Conservation (phyloP, 2,888 invertebrate species). For the Labia minor region DNA sequence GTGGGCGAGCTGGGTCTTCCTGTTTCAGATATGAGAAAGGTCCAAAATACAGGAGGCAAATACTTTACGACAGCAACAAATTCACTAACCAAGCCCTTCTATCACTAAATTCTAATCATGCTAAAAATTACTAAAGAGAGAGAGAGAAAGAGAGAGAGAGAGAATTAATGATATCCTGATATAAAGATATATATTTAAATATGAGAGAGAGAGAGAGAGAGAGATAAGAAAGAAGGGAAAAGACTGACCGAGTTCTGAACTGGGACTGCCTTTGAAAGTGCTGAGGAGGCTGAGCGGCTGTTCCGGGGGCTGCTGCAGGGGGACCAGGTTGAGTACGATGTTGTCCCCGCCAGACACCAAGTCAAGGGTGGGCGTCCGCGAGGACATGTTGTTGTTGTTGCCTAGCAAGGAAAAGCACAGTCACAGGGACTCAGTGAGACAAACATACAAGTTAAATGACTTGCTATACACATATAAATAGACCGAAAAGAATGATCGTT, state of each 20-base stretch:
- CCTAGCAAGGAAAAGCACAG: slow-evolving; percentile 29
- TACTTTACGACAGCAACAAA: not conserved
- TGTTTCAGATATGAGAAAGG: slow-evolving; percentile 15
- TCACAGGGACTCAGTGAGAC: not conserved
- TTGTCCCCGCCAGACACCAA: slow-evolving; percentile 41
- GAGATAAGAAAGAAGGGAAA: not conserved
- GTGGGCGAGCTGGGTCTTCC: slow-evolving; percentile 28
- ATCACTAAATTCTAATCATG: not conserved
- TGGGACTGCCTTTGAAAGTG: slow-evolving; percentile 41
- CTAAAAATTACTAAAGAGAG: not conserved
- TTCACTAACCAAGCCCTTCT: too few species aligned
- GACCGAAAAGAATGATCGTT: too few species aligned
- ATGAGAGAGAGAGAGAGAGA: not conserved
- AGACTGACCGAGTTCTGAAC: slow-evolving; percentile 26
- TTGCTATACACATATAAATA: too few species aligned
- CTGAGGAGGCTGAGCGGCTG: slow-evolving; percentile 45
- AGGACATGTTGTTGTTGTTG: slow-evolving; percentile 34
- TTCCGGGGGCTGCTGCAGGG: slow-evolving; percentile 42
- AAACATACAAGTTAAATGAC: too few species aligned
- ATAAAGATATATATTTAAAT: not conserved
- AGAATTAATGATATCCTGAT: not conserved
- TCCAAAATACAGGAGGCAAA: slow-evolving; percentile 17
- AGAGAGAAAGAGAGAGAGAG: slow-evolving; percentile 14
- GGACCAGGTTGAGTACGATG: slow-evolving; percentile 66
- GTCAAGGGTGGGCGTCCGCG: slow-evolving; percentile 26